Evolutionary conservation across 2,797 vertebrate genomes (phyloP), one percentile per base, ranked within the genome.

Genomic region (Sebastes kiyomatsui): DNA sequence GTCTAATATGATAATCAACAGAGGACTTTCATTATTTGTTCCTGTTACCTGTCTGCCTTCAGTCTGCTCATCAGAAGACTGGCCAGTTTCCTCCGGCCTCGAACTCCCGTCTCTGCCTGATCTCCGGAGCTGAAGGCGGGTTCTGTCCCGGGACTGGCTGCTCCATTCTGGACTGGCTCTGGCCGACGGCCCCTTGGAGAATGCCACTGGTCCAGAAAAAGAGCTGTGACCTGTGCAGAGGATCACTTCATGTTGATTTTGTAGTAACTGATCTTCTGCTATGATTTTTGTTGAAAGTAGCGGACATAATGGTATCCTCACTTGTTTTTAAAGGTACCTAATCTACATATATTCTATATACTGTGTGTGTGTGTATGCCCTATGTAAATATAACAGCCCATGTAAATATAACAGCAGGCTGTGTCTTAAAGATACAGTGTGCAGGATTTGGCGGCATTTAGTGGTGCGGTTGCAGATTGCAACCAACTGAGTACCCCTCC

Each of bases 201-300:
- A 22, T 68, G 58, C 93, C 93, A 94, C 65, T 94, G 93, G 67
- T 94, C 92, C 80, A 66, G 2, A 52, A 76, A 85, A n/a, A 75
- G 11, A 65, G 4, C 32, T 62, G 2, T 74, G 18, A 92, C 90
- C 94, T 95, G 85, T 25, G 56, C 25, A 77, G 22, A 84, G 68
- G 16, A 67, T 49, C n/a, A 62, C 4, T 10, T 35, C 0, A 27
- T 11, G 54, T 71, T 11, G 59, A 2, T 54, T 46, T 55, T 32
- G 8, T 22, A 23, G 35, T 7, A 52, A 13, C 16, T 16, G 13
- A 67, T 13, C 4, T 22, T 56, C 3, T 22, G 3, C 18, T 12
- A 6, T 25, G 5, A 42, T 23, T 0, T 20, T 75, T 27, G 38
- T 22, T 12, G 2, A 11, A 32, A 33, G 14, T 8, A 20, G 13